phyloP scores from a whole-genome alignment of 2,113 vertebrate species.

The Triplophysa tibetana region DNA sequence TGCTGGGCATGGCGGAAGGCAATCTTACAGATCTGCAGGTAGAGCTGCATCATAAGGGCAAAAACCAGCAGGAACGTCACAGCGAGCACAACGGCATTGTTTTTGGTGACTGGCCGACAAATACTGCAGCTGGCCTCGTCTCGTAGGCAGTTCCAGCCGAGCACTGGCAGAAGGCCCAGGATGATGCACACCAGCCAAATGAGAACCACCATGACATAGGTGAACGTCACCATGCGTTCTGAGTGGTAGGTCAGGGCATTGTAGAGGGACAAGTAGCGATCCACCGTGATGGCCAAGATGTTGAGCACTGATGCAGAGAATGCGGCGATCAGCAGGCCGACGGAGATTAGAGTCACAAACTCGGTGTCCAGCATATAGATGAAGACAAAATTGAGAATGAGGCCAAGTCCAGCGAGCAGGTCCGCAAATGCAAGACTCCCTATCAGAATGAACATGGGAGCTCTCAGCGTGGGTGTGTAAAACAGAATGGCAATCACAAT shows the following conservation, averaged over 20 bases:
- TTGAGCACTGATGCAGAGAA: slow-evolving; percentile 89
- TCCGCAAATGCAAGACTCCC: slow-evolving; percentile 87
- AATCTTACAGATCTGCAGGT: slow-evolving; percentile 90
- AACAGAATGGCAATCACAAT: slow-evolving; percentile 87
- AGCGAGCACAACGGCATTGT: slow-evolving; percentile 84
- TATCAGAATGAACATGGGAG: slow-evolving; percentile 85
- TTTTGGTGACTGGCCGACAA: slow-evolving; percentile 84
- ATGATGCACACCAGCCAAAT: slow-evolving; percentile 80
- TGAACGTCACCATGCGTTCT: slow-evolving; percentile 82
- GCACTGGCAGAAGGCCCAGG: slow-evolving; percentile 80
- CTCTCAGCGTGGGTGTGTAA: slow-evolving; percentile 84
- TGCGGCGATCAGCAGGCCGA: slow-evolving; percentile 81
- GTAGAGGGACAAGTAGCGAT: slow-evolving; percentile 89
- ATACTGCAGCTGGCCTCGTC: slow-evolving; percentile 83
- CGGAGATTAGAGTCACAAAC: slow-evolving; percentile 77
- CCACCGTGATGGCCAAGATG: slow-evolving; percentile 89
- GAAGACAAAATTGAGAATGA: slow-evolving; percentile 86
- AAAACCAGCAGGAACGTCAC: slow-evolving; percentile 87
- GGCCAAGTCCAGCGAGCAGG: slow-evolving; percentile 84
- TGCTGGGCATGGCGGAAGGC: slow-evolving; percentile 91
- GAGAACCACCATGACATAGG: slow-evolving; percentile 80
- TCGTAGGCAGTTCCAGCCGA: slow-evolving; percentile 89
- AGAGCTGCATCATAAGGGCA: slow-evolving; percentile 90
- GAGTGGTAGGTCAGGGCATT: slow-evolving; percentile 92
- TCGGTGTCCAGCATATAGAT: slow-evolving; percentile 81